phyloP scores from a whole-genome alignment of 2,113 vertebrate genomes.

The Genyomyrus donnyi region DNA sequence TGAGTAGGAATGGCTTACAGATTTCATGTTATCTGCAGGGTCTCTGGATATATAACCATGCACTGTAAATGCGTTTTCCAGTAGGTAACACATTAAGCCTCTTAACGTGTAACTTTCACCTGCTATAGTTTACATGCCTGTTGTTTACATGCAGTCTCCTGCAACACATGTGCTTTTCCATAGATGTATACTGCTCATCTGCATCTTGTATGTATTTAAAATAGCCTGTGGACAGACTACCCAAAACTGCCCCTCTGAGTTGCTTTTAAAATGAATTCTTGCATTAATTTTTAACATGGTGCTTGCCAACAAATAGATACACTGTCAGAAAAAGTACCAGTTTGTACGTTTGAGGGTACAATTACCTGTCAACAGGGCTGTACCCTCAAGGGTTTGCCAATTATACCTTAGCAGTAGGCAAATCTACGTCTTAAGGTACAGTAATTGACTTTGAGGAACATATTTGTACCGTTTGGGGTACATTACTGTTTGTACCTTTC shows the following conservation, averaged over 20 bases:
- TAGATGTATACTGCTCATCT: neutral
- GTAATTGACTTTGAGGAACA: neutral
- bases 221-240: neutral
- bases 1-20: neutral
- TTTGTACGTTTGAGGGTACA: neutral
- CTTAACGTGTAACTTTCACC: neutral
- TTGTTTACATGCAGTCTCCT: neutral
- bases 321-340: neutral
- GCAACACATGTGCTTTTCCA: neutral
- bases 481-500: neutral
- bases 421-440: neutral
- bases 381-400: neutral
- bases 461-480: neutral
- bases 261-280: neutral
- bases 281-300: neutral
- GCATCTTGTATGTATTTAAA: neutral
- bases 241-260: neutral
- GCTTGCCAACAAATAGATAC: neutral
- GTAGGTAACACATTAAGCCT: neutral
- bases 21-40: neutral
- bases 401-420: neutral
- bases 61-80: neutral
- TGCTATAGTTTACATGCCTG: neutral
- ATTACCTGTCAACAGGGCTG: neutral
- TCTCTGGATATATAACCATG: neutral